phyloP scores from a whole-genome alignment of 2,797 vertebrate genomes.

The Helarctos malayanus region DNA sequence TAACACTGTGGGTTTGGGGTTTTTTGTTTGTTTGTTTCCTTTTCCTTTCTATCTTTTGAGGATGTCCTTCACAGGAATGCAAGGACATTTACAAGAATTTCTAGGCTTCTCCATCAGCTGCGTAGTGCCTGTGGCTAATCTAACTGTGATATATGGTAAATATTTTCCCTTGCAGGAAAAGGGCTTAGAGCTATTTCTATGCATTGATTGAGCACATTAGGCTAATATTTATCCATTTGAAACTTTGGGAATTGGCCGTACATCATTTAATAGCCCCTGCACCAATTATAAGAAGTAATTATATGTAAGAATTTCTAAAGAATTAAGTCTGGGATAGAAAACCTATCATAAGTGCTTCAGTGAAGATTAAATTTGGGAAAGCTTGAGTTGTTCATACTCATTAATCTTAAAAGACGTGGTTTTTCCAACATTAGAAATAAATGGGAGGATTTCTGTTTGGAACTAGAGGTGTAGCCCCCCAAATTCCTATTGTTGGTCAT shows the following conservation, averaged over 20 bases:
- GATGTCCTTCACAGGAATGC: constrained; percentile 88
- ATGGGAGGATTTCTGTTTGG: constrained; percentile 43
- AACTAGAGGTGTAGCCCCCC: constrained; percentile 43
- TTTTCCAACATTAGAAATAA: constrained; percentile 77
- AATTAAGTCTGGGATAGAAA: constrained; percentile 82
- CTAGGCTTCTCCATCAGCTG: constrained; percentile 86
- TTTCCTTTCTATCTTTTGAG: constrained; percentile 81
- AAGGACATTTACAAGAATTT: constrained; percentile 89
- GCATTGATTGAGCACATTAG: constrained; percentile 90
- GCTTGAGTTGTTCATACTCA: constrained; percentile 73
- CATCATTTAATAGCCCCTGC: constrained; percentile 87
- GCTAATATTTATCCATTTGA: constrained; percentile 90
- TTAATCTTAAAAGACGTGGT: constrained; percentile 81
- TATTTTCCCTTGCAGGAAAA: constrained; percentile 89
- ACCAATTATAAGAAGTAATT: constrained; percentile 88
- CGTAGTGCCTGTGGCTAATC: constrained; percentile 84
- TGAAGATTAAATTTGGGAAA: constrained; percentile 85
- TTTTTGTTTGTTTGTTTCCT: neutral
- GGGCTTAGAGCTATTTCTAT: constrained; percentile 88
- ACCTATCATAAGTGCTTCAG: constrained; percentile 83
- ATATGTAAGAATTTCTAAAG: constrained; percentile 87
- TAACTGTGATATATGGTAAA: constrained; percentile 90
- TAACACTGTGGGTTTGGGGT: rapidly evolving
- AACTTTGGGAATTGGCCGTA: constrained; percentile 86
- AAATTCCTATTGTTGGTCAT: neutral